Evolutionary conservation across 2,797 vertebrate genomes (phyloP).

Genomic region (Otolemur crassicaudatus): DNA sequence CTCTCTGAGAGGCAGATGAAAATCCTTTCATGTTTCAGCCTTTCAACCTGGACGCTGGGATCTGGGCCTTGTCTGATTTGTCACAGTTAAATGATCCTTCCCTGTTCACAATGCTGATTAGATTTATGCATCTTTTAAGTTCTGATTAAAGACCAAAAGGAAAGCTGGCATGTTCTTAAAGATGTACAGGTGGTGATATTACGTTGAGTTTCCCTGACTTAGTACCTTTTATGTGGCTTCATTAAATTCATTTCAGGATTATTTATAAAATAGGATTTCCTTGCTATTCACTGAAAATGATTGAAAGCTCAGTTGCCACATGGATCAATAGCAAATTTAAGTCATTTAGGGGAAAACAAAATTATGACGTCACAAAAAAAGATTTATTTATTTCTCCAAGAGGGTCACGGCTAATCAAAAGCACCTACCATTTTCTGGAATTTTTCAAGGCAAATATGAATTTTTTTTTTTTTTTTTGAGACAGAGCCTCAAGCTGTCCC

Average conservation of each 20-base stretch:
- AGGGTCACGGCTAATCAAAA: neutral
- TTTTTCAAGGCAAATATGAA: neutral
- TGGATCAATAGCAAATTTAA: neutral
- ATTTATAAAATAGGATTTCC: neutral
- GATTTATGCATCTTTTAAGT: no score
- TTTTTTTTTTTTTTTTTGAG: no score
- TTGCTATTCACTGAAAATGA: neutral
- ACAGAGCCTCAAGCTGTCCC: no score
- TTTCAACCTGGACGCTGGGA: no score
- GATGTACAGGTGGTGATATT: neutral
- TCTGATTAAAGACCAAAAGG: neutral
- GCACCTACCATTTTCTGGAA: no score
- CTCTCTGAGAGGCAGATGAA: neutral
- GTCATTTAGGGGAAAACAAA: neutral
- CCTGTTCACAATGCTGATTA: accelerated
- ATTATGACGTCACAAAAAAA: neutral
- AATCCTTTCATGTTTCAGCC: neutral
- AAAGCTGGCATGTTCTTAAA: neutral
- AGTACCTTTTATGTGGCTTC: accelerated
- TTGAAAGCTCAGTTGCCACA: neutral
- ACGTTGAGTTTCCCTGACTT: accelerated
- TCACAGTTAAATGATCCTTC: neutral
- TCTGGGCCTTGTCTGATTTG: neutral
- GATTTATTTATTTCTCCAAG: neutral
- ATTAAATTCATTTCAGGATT: neutral